Conservation (phyloP, 2,113 vertebrate genomes). For the Rhagologus leucostigma region DNA sequence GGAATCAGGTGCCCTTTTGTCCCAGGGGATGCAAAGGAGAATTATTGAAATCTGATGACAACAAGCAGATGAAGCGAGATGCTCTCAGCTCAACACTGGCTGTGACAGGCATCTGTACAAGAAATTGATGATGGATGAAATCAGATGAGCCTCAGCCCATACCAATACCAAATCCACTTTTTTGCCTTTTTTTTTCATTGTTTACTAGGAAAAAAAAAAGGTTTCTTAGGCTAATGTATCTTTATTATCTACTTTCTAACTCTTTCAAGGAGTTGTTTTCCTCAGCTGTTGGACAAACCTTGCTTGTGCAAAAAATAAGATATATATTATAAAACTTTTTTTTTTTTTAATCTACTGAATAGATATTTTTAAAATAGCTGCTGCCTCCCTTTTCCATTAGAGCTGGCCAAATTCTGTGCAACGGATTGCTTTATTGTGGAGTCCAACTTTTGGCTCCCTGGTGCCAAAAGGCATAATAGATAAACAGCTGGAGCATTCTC, state of each 20-base stretch:
- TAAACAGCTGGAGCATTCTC: constrained; percentile 33
- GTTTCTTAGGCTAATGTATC: not conserved
- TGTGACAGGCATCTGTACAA: not conserved
- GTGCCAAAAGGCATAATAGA: constrained; percentile 28
- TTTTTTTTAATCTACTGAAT: not conserved
- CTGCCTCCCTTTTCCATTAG: not conserved
- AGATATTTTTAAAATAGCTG: not conserved
- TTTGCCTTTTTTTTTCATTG: not conserved
- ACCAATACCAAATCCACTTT: not conserved
- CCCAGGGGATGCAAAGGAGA: not conserved
- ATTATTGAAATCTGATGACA: constrained; percentile 14
- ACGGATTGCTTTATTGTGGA: constrained; percentile 26
- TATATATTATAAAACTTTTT: not conserved
- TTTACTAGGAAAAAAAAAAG: not conserved
- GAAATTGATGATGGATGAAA: not conserved
- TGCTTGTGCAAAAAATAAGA: not conserved
- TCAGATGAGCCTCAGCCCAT: not conserved
- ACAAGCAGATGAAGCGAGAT: not conserved
- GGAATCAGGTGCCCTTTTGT: not conserved
- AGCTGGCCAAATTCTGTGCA: constrained; percentile 2
- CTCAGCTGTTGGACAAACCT: not conserved
- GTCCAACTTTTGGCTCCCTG: constrained; percentile 33
- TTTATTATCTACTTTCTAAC: not conserved
- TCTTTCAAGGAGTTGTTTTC: not conserved
- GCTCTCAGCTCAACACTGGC: not conserved